phyloP scores from a whole-genome alignment of 2,888 invertebrate species.

The Leucophenga montana region DNA sequence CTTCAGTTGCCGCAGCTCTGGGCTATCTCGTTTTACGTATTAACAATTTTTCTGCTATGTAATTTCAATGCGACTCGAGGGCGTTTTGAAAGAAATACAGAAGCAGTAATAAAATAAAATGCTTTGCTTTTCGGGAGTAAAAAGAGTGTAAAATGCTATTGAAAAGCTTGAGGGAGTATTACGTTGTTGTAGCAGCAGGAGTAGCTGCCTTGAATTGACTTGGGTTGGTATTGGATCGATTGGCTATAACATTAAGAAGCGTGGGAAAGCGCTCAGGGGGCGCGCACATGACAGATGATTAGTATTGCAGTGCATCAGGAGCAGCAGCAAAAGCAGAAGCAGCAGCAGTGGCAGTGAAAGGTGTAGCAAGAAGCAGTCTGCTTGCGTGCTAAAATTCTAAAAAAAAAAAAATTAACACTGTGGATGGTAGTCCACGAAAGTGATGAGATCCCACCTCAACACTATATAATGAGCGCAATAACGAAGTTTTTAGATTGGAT shows the following conservation, averaged over 20 bases:
- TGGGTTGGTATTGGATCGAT: too few relatives aligned
- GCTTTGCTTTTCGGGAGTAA: conserved; percentile 33
- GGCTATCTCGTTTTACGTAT: conserved; percentile 30
- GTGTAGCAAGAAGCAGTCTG: background rate
- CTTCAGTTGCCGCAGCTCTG: conserved; percentile 23
- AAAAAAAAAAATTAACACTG: conserved; percentile 1
- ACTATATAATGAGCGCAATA: too few relatives aligned
- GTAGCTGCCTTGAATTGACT: background rate
- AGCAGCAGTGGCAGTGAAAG: background rate
- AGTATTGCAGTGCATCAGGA: background rate
- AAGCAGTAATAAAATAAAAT: conserved; percentile 2
- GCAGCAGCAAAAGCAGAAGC: too few relatives aligned
- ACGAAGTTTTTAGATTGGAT: too few relatives aligned
- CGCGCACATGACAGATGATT: conserved; percentile 8
- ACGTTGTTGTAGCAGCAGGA: background rate
- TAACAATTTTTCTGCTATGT: conserved; percentile 41
- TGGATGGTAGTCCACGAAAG: too few relatives aligned
- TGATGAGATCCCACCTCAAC: too few relatives aligned
- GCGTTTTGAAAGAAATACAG: conserved; percentile 21
- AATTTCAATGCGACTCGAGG: conserved; percentile 46
- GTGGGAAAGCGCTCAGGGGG: conserved; percentile 23
- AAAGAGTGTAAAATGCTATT: conserved; percentile 23
- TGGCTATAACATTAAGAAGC: conserved; percentile 14
- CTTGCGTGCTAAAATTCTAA: conserved; percentile 23
- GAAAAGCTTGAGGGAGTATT: conserved; percentile 20